A percentile compares a stretch with the other conserved stretches of the same genome.
phyloP scores from a whole-genome alignment of 2,888 invertebrate species.

The Pristionchus arcanus region DNA sequence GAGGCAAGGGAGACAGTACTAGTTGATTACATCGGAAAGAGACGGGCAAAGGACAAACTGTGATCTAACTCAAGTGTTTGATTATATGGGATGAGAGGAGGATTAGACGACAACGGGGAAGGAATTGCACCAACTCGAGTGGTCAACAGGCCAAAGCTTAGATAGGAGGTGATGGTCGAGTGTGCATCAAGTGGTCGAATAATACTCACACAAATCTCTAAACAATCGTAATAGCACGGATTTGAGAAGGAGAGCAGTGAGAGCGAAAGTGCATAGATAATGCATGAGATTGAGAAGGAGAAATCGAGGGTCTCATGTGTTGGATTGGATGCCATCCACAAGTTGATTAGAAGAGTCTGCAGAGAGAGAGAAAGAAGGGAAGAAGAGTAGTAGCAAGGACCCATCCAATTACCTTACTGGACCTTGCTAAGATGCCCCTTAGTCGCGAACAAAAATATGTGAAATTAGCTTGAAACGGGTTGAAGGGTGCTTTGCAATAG shows the following conservation, averaged over 20 bases:
- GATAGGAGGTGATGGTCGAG: background rate
- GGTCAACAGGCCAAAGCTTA: background rate
- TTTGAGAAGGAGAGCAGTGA: background rate
- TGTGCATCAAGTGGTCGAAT: background rate
- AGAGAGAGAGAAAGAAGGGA: background rate
- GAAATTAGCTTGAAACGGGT: background rate
- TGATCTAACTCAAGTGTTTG: slow-evolving; percentile 37
- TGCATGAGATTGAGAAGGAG: slow-evolving; percentile 7
- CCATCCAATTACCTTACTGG: slow-evolving; percentile 32
- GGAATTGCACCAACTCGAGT: background rate
- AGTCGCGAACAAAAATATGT: background rate
- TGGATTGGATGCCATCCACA: background rate
- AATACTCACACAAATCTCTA: background rate
- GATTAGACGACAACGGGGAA: slow-evolving; percentile 7
- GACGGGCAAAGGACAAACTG: background rate
- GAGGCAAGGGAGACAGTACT: slow-evolving; percentile 25
- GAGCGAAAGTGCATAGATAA: slow-evolving; percentile 32
- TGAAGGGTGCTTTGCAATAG: background rate
- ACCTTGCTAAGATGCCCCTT: slow-evolving; percentile 15
- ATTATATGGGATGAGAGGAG: slow-evolving; percentile 32
- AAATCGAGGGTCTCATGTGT: background rate
- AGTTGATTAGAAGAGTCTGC: slow-evolving; percentile 39
- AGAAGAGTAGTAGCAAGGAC: slow-evolving; percentile 33
- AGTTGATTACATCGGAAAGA: slow-evolving; percentile 45
- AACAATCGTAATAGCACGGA: slow-evolving; percentile 17